Evolutionary conservation across 2,888 invertebrate species (phyloP).

Genomic region (Allacma fusca): DNA sequence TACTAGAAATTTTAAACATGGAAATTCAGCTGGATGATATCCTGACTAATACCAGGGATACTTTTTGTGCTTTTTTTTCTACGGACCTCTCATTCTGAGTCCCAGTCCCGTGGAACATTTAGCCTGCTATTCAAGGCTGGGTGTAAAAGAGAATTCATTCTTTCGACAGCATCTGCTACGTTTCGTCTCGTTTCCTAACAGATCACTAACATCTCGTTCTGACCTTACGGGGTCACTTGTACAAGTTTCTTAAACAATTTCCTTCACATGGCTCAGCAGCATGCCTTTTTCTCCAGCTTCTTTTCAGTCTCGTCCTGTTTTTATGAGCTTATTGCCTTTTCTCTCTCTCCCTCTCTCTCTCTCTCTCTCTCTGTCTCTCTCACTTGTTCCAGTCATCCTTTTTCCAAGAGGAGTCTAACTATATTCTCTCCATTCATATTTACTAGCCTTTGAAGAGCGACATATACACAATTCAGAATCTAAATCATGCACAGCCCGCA

Average conservation of each 20-base stretch:
- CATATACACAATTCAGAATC: too few species aligned
- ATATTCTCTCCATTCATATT: too few species aligned
- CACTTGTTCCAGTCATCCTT: background rate
- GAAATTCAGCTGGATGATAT: too few species aligned
- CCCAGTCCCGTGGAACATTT: too few species aligned
- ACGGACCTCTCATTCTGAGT: too few species aligned
- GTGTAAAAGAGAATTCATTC: constrained; percentile 31
- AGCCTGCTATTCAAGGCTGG: background rate
- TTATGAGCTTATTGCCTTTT: constrained; percentile 6
- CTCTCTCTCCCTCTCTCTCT: background rate
- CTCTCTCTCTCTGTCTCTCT: background rate
- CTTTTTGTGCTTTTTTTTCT: too few species aligned
- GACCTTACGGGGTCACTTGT: constrained; percentile 60
- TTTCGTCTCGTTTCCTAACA: constrained; percentile 52
- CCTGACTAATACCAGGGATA: too few species aligned
- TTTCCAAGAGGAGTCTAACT: background rate
- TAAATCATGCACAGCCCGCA: too few species aligned
- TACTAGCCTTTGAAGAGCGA: too few species aligned
- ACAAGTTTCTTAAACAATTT: constrained; percentile 35
- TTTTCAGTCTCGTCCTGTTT: constrained; percentile 14
- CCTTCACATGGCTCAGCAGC: background rate
- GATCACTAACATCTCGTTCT: constrained; percentile 61
- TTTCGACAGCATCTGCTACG: constrained; percentile 51
- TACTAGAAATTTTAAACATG: too few species aligned
- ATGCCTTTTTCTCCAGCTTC: background rate